These are phyloP conservation scores for Cynodonichthys magdalenae DNA, from an alignment of 2,797 vertebrate species.

Conservation along the genomic window DNA sequence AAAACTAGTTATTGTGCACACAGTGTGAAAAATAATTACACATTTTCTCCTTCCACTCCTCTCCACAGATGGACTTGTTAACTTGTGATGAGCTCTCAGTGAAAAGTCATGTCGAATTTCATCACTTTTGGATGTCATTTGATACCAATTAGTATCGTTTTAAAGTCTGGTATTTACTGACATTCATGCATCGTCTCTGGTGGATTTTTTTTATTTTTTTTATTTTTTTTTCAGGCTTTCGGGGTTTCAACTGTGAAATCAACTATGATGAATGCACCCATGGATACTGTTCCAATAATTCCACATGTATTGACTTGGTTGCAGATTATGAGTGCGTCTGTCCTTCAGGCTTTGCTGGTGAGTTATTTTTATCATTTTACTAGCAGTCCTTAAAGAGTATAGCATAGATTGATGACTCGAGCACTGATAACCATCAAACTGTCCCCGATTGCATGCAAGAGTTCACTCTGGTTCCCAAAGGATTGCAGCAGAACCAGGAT, in stretches of 20 bases:
- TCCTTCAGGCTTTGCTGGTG: conserved; percentile 78
- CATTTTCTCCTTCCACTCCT: conserved; percentile 30
- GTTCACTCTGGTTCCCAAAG: conserved; percentile 24
- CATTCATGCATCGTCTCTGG: conserved; percentile 40
- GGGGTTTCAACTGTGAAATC: conserved; percentile 82
- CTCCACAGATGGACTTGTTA: conserved; percentile 6
- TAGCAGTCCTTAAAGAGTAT: conserved; percentile 48
- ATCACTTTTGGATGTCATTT: conserved; percentile 38
- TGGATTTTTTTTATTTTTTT: conserved; percentile 21
- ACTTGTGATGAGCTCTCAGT: conserved; percentile 9
- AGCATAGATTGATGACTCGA: conserved; percentile 49
- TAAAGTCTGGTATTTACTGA: conserved; percentile 41
- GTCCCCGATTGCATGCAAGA: conserved; percentile 18
- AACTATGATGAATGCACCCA: conserved; percentile 81
- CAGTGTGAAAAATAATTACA: not conserved
- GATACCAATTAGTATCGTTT: conserved; percentile 49
- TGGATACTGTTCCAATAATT: conserved; percentile 81
- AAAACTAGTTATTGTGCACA: conserved; percentile 19
- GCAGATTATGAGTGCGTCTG: conserved; percentile 81
- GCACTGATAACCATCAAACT: conserved; percentile 39
- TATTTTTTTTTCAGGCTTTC: conserved; percentile 69
- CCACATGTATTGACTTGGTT: conserved; percentile 81
- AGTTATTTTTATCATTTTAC: conserved; percentile 71
- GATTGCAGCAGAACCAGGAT: conserved; percentile 22
- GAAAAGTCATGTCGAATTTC: conserved; percentile 33